Percentiles rank a stretch among this genome's conserved stretches.
phyloP scores from a whole-genome alignment of 1,140 invertebrate species.

The Sitobion miscanthi region DNA sequence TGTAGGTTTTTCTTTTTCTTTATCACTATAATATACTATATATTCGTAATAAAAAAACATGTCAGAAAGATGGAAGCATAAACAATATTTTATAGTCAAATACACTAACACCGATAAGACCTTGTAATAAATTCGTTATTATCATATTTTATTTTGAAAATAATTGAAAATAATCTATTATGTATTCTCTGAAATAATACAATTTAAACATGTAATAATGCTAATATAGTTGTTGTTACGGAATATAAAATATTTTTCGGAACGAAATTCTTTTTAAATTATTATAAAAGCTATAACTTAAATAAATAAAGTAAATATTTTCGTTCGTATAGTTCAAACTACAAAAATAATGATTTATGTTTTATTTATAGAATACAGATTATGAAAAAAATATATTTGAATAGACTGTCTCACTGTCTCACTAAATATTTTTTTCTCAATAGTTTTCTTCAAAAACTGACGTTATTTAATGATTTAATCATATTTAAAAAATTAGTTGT shows the following conservation, averaged over 20 bases:
- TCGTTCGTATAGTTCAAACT: background rate
- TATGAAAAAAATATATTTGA: background rate
- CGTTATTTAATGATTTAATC: background rate
- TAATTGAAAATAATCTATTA: slow-evolving; percentile 17
- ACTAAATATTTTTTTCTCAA: background rate
- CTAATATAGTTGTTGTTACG: background rate
- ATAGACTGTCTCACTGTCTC: background rate
- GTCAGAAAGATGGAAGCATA: slow-evolving; percentile 14
- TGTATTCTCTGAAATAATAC: background rate
- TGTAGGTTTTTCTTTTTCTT: slow-evolving; percentile 16
- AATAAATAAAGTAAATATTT: slow-evolving; percentile 14
- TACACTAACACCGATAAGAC: background rate
- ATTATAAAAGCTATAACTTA: background rate
- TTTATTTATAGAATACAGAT: background rate
- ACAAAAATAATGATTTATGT: background rate
- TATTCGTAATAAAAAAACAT: slow-evolving; percentile 30
- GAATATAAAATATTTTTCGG: background rate
- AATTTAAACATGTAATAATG: slow-evolving; percentile 7
- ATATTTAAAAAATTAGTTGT: background rate
- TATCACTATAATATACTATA: slow-evolving; percentile 21
- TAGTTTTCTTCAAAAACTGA: too few species aligned
- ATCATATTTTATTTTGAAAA: slow-evolving; percentile 15
- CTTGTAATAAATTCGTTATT: background rate
- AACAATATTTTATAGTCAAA: slow-evolving; percentile 24
- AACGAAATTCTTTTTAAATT: slow-evolving; percentile 15